Conservation (phyloP, 2,113 vertebrate genomes). For the Guaruba guarouba region DNA sequence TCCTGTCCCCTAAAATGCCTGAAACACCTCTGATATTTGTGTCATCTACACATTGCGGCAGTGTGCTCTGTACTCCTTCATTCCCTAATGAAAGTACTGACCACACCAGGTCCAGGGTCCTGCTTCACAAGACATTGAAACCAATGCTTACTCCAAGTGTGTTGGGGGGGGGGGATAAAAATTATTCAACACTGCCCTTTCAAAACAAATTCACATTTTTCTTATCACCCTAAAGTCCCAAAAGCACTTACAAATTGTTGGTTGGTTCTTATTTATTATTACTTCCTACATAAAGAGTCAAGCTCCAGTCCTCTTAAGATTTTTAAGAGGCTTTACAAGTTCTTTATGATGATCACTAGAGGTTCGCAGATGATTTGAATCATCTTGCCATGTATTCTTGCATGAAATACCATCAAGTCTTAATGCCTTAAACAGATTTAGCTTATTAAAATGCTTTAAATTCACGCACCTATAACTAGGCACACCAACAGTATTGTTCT, state of each 20-base stretch:
- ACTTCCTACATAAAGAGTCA: neutral
- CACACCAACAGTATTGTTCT: neutral
- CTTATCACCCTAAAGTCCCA: neutral
- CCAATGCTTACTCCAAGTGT: neutral
- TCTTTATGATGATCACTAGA: neutral
- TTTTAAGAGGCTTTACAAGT: neutral
- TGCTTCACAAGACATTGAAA: neutral
- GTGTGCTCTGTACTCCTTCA: neutral
- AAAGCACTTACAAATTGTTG: neutral
- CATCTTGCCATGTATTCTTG: neutral
- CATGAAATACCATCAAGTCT: neutral
- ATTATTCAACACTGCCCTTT: neutral
- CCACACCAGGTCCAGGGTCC: neutral
- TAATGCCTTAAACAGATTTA: neutral
- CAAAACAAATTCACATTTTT: neutral
- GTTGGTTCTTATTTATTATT: neutral
- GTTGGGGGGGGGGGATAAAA: neutral
- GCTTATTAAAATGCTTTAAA: neutral
- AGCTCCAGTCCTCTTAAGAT: neutral
- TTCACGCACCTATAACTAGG: neutral
- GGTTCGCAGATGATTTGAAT: neutral
- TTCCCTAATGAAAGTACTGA: accelerated
- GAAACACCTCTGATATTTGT: neutral
- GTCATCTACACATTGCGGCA: neutral
- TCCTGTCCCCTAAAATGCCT: neutral